Percentiles rank a stretch among this genome's conserved stretches.
Evolutionary conservation across 2,113 vertebrate genomes (phyloP).

Genomic region (Prolemur simus): DNA sequence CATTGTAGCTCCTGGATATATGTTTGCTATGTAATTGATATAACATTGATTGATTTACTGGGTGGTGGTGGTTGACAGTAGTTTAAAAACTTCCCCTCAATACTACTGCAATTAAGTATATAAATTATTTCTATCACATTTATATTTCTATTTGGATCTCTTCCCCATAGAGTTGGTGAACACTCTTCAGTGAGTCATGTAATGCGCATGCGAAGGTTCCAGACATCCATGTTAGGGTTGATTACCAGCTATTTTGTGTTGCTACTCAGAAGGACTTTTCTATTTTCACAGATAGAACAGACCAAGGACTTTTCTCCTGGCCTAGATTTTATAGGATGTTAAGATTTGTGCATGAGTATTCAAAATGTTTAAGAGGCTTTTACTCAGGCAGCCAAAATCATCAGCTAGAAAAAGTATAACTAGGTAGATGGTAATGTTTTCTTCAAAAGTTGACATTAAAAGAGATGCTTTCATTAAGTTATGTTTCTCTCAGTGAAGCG

Average conservation of each 20-base stretch:
- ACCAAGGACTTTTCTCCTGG: background rate
- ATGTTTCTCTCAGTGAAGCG: background rate
- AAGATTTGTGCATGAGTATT: background rate
- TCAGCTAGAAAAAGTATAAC: background rate
- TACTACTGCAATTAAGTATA: background rate
- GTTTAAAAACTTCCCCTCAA: background rate
- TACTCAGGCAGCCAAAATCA: background rate
- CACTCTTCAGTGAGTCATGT: background rate
- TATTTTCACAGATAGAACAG: background rate
- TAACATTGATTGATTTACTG: background rate
- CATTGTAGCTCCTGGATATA: background rate
- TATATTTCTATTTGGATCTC: background rate
- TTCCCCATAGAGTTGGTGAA: background rate
- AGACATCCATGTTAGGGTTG: background rate
- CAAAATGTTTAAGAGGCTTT: background rate
- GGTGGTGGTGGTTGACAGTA: background rate
- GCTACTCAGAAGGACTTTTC: background rate
- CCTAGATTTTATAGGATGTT: background rate
- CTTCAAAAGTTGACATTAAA: background rate
- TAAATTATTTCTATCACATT: background rate
- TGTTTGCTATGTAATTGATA: background rate
- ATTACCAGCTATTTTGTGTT: background rate
- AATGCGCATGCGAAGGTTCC: background rate
- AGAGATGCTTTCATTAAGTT: background rate
- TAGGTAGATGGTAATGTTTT: background rate